Conservation (phyloP, 1,140 invertebrate genomes). For the Pseudobourletiella spinata region DNA sequence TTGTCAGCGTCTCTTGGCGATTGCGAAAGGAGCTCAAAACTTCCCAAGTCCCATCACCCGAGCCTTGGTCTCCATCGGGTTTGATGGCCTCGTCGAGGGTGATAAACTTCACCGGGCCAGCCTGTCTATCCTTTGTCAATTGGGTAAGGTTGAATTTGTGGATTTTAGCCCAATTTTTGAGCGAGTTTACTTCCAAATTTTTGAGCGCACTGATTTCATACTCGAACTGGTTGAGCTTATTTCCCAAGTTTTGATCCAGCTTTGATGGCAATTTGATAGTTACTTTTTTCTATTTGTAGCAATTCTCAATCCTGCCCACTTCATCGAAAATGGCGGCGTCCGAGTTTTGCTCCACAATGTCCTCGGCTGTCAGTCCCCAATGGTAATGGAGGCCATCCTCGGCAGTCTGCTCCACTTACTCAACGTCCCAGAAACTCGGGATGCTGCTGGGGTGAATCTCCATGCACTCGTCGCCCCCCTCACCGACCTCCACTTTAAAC, state of each 20-base stretch:
- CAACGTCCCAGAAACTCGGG: constrained; percentile 73
- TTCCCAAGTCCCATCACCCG: constrained; percentile 57
- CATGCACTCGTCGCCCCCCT: constrained; percentile 68
- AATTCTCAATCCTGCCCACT: constrained; percentile 67
- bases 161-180: too few relatives aligned
- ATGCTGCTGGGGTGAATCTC: constrained; percentile 46
- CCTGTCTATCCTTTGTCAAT: constrained; percentile 74
- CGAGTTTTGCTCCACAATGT: constrained; percentile 69
- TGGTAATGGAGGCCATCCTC: constrained; percentile 68
- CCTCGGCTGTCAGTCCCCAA: constrained; percentile 65
- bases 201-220: too few relatives aligned
- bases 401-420: constrained; percentile 76
- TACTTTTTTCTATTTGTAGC: too few relatives aligned
- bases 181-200: too few relatives aligned
- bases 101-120: constrained; percentile 71
- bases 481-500: constrained; percentile 76
- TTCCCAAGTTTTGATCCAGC: too few relatives aligned
- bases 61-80: constrained; percentile 69
- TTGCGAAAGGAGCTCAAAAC: constrained; percentile 44
- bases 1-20: constrained; percentile 49
- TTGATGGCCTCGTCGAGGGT: constrained; percentile 59
- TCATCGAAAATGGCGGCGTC: constrained; percentile 74
- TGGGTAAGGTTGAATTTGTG: too few relatives aligned
- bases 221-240: too few relatives aligned
- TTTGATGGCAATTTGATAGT: too few relatives aligned